A percentile compares a stretch with the other conserved stretches of the same genome.
Conservation (phyloP, 2,797 vertebrate species). For the Gambusia yucatana region DNA sequence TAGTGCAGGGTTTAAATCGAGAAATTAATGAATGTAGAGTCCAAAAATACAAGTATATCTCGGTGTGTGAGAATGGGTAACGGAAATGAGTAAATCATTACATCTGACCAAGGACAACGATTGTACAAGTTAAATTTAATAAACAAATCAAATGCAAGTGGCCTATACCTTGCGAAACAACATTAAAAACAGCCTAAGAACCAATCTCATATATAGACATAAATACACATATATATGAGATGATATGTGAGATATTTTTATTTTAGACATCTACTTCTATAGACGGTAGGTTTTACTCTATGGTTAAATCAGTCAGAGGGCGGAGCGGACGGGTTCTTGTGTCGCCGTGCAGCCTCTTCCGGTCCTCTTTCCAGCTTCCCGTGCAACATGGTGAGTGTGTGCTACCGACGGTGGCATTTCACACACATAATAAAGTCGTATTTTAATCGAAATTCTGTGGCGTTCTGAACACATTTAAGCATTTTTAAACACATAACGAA, state of each 20-base stretch:
- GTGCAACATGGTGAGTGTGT: constrained; percentile 79
- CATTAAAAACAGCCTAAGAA: no score
- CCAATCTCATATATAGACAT: no score
- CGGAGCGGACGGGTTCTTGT: constrained; percentile 59
- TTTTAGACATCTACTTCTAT: background rate
- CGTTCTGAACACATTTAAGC: accelerated
- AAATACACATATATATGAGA: no score
- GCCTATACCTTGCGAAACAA: no score
- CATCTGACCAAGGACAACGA: background rate
- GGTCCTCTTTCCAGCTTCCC: constrained; percentile 81
- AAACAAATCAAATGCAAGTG: background rate
- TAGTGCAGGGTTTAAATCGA: background rate
- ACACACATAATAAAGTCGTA: constrained; percentile 11
- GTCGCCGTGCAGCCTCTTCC: constrained; percentile 64
- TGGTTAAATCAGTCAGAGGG: constrained; percentile 23
- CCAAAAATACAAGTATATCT: background rate
- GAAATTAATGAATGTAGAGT: background rate
- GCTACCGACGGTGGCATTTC: background rate
- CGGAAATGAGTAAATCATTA: background rate
- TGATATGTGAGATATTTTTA: background rate
- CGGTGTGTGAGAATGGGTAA: background rate
- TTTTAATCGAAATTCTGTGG: background rate
- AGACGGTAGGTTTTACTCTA: background rate
- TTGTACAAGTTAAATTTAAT: background rate
- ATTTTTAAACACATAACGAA: background rate